Evolutionary conservation across 2,797 vertebrate species (phyloP).

Genomic region (Xenops minutus): DNA sequence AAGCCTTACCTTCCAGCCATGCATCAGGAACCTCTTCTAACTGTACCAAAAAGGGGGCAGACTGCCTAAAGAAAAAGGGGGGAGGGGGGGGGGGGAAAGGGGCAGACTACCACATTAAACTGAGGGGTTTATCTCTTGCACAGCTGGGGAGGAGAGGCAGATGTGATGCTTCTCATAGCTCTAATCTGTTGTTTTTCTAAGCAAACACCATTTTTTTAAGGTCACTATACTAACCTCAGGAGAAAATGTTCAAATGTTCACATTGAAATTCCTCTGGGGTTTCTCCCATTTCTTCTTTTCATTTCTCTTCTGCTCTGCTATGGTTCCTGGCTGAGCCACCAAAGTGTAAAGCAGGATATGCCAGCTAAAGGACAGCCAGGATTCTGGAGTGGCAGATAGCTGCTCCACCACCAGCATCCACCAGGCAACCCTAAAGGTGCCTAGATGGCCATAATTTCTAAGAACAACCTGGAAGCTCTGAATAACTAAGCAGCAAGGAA

Average conservation of each 20-base stretch:
- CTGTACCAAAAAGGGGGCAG: background rate
- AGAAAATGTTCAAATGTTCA: background rate
- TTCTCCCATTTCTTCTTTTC: background rate
- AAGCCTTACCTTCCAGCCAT: background rate
- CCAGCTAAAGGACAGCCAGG: background rate
- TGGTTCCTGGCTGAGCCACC: background rate
- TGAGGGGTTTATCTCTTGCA: background rate
- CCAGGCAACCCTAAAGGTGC: background rate
- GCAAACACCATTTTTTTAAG: background rate
- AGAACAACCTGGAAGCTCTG: background rate
- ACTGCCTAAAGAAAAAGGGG: background rate
- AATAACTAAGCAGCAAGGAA: background rate
- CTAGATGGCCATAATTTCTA: background rate
- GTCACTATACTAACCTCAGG: background rate
- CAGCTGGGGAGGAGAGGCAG: background rate
- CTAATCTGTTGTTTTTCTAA: background rate
- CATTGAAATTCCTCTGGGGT: background rate
- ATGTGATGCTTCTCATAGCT: background rate
- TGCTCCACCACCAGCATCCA: background rate
- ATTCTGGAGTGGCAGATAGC: background rate
- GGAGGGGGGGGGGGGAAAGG: rapidly evolving
- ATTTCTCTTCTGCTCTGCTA: background rate
- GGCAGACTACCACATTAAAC: background rate
- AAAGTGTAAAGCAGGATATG: background rate
- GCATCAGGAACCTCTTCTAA: background rate